phyloP scores from a whole-genome alignment of 2,888 invertebrate species.

The Oscheius onirici region DNA sequence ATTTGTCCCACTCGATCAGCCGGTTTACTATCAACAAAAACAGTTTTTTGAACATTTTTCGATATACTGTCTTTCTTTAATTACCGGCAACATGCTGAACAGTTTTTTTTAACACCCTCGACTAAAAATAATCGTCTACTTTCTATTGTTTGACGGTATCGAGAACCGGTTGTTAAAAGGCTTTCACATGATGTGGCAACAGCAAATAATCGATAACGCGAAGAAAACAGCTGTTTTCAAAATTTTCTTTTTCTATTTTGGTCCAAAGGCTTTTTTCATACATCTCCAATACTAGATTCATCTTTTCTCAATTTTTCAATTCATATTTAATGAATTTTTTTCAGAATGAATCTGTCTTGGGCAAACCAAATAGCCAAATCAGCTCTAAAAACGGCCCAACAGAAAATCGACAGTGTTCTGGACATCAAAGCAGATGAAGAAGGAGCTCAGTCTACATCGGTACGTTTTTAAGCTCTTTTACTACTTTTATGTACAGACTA shows the following conservation, averaged over 20 bases:
- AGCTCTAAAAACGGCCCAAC: conserved; percentile 50
- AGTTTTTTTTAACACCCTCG: neutral
- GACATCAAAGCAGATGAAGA: conserved; percentile 39
- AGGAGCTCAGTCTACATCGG: conserved; percentile 3
- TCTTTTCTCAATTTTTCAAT: neutral
- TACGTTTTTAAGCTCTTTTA: neutral
- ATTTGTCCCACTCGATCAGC: neutral
- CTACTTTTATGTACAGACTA: neutral
- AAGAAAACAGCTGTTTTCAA: neutral
- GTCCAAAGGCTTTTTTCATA: too few species aligned
- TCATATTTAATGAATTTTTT: neutral
- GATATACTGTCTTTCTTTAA: neutral
- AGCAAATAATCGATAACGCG: conserved; percentile 13
- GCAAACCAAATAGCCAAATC: conserved; percentile 34
- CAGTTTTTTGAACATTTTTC: neutral
- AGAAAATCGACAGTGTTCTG: conserved; percentile 52
- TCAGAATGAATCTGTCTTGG: conserved; percentile 34
- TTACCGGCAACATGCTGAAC: neutral
- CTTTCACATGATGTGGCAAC: conserved; percentile 27
- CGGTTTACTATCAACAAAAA: neutral
- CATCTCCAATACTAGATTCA: too few species aligned
- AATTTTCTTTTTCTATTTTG: neutral
- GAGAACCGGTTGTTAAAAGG: neutral
- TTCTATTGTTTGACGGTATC: conserved; percentile 6
- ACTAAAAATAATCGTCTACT: neutral